Conservation (phyloP, 2,888 invertebrate genomes). For the Protophormia terraenovae region DNA sequence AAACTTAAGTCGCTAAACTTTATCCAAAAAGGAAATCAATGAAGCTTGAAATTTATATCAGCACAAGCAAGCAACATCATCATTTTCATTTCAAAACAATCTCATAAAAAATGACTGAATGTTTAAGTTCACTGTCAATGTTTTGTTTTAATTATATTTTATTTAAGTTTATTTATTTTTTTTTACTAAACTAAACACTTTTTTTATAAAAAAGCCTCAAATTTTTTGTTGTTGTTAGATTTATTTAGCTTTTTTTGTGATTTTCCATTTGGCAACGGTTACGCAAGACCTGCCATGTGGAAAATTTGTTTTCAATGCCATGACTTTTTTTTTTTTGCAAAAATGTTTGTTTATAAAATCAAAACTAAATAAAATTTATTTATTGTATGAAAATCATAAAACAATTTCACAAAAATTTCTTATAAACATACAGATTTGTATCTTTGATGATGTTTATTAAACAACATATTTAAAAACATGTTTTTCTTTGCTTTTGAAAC, state of each 20-base stretch:
- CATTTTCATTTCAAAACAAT: slow-evolving; percentile 1
- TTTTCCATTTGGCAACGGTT: slow-evolving; percentile 61
- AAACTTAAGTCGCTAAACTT: background rate
- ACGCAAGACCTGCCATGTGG: slow-evolving; percentile 68
- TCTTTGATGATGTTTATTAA: slow-evolving; percentile 29
- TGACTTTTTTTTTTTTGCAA: slow-evolving; percentile 20
- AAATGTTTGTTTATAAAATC: background rate
- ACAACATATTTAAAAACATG: slow-evolving; percentile 45
- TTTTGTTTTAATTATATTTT: slow-evolving; percentile 59
- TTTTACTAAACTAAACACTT: slow-evolving; percentile 29
- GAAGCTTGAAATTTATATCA: slow-evolving; percentile 60
- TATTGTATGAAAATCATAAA: background rate
- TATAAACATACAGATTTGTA: background rate
- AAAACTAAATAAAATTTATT: background rate
- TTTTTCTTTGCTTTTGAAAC: slow-evolving; percentile 19
- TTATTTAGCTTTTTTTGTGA: slow-evolving; percentile 19
- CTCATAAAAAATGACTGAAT: slow-evolving; percentile 8
- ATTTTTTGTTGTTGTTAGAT: slow-evolving; percentile 26
- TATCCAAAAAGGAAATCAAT: slow-evolving; percentile 46
- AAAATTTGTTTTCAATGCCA: slow-evolving; percentile 68
- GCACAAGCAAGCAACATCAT: background rate
- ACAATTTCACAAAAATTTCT: slow-evolving; percentile 45
- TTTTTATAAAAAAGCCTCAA: slow-evolving; percentile 3
- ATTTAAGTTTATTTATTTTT: slow-evolving; percentile 43
- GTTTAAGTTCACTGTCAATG: slow-evolving; percentile 66